Conservation (phyloP, 2,888 invertebrate genomes). For the Acanthosepion pharaonis region DNA sequence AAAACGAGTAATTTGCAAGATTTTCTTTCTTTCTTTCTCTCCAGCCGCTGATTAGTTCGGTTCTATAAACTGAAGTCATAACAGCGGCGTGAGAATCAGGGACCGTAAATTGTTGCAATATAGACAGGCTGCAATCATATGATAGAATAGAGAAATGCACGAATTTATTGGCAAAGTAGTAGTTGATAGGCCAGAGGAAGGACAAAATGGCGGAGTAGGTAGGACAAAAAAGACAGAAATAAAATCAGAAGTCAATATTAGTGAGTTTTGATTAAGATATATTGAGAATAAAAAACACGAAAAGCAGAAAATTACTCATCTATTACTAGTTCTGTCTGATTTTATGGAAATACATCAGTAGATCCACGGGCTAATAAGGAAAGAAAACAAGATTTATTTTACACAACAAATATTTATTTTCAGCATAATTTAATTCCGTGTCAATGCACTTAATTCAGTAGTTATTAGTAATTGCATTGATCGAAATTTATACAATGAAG, state of each 20-base stretch:
- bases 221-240: neutral
- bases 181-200: neutral
- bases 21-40: neutral
- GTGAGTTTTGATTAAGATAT: neutral
- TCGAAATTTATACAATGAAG: too few relatives aligned
- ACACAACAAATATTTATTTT: too few relatives aligned
- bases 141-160: neutral
- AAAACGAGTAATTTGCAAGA: neutral
- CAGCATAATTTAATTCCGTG: too few relatives aligned
- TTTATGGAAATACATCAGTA: too few relatives aligned
- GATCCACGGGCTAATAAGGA: too few relatives aligned
- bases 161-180: neutral
- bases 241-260: neutral
- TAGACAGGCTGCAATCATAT: neutral
- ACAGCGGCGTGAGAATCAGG: neutral
- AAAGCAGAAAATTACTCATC: too few relatives aligned
- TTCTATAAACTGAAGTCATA: neutral
- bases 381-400: too few relatives aligned
- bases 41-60: neutral
- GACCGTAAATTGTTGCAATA: constrained; percentile 17
- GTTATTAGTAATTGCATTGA: too few relatives aligned
- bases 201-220: neutral
- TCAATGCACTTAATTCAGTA: too few relatives aligned
- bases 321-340: too few relatives aligned
- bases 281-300: neutral